Evolutionary conservation across 2,113 vertebrate species (phyloP).

Genomic region (Oostethus manadensis): DNA sequence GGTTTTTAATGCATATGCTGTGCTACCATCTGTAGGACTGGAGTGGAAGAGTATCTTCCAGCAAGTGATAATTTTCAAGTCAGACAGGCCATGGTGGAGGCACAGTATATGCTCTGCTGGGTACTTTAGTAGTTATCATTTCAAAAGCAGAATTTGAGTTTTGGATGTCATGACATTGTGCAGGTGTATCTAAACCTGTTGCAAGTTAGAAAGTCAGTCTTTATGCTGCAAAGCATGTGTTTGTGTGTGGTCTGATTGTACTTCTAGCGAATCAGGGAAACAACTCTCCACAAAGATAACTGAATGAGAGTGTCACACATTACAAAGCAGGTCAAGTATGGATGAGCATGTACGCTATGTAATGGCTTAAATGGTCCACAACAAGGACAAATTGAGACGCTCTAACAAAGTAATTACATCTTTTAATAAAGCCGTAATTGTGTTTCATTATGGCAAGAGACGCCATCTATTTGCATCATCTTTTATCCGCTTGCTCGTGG

Average conservation of each 20-base stretch:
- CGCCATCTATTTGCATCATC: slow-evolving; percentile 62
- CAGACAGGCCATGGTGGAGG: no score
- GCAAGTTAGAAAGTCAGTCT: not conserved
- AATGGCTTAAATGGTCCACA: slow-evolving; percentile 58
- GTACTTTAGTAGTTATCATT: not conserved
- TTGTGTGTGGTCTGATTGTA: slow-evolving; percentile 20
- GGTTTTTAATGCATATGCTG: not conserved
- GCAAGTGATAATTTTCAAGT: no score
- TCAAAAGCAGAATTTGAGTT: not conserved
- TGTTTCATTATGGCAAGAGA: slow-evolving; percentile 62
- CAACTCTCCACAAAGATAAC: slow-evolving; percentile 46
- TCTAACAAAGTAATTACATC: slow-evolving; percentile 71
- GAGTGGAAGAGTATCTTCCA: no score
- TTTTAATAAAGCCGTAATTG: slow-evolving; percentile 71
- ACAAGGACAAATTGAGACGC: slow-evolving; percentile 66
- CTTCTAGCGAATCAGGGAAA: slow-evolving; percentile 39
- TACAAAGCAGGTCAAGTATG: slow-evolving; percentile 61
- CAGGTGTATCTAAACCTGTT: not conserved
- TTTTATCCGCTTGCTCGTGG: slow-evolving; percentile 56
- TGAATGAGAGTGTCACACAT: slow-evolving; percentile 42
- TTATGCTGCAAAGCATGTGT: slow-evolving; percentile 1
- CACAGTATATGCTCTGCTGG: not conserved
- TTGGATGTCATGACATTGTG: not conserved
- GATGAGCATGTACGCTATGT: slow-evolving; percentile 50
- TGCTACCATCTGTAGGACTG: no score